A percentile compares a stretch with the other conserved stretches of the same genome.
Conservation (phyloP, 2,888 invertebrate species). For the Coenonympha arcania region DNA sequence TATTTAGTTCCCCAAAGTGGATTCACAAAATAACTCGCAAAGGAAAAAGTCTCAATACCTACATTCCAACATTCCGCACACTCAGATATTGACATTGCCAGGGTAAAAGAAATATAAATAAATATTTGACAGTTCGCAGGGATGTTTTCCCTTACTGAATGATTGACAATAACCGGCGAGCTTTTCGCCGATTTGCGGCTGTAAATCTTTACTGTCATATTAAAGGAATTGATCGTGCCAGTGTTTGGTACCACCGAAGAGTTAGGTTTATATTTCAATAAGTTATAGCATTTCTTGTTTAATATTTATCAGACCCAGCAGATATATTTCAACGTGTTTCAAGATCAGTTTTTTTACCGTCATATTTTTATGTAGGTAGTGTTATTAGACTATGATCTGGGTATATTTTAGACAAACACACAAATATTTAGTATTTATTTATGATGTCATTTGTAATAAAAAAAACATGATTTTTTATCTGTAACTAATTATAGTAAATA, state of each 20-base stretch:
- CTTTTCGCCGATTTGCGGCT: conserved; percentile 36
- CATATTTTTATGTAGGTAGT: no score
- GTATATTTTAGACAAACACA: no score
- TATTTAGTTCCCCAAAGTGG: conserved; percentile 46
- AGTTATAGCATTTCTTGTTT: conserved; percentile 9
- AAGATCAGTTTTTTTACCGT: no score
- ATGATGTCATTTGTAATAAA: no score
- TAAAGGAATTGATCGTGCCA: conserved; percentile 24
- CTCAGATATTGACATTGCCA: conserved; percentile 52
- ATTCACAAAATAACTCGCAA: conserved; percentile 46
- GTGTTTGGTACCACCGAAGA: conserved; percentile 12
- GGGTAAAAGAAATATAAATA: conserved; percentile 42
- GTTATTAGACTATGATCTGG: no score
- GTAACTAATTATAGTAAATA: no score
- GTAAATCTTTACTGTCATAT: conserved; percentile 26
- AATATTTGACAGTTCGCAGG: conserved; percentile 54
- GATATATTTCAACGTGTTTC: neutral
- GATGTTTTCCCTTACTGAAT: conserved; percentile 44
- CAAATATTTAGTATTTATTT: no score
- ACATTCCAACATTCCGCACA: conserved; percentile 44
- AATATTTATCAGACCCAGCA: neutral
- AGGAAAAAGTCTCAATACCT: conserved; percentile 47
- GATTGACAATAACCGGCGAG: conserved; percentile 45
- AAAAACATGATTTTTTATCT: no score
- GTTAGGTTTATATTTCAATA: conserved; percentile 18